Conservation (phyloP, 2,888 invertebrate species). For the Microctonus hyperodae region DNA sequence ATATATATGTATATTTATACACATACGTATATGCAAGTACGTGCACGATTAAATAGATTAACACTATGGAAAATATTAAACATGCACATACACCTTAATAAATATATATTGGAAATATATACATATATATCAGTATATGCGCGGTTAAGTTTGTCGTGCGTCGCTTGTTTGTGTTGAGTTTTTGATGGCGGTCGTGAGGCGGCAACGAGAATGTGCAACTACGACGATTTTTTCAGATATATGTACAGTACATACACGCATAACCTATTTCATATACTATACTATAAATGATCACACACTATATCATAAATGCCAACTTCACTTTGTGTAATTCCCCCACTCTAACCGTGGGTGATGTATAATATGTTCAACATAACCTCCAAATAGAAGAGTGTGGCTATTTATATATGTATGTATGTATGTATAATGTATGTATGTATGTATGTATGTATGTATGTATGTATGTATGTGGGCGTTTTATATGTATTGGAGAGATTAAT, state of each 20-base stretch:
- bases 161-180: constrained; percentile 1
- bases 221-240: neutral
- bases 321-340: neutral
- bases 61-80: no score
- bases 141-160: neutral
- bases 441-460: no score
- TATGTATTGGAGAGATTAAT: neutral
- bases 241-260: neutral
- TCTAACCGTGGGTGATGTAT: neutral
- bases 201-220: neutral
- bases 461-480: neutral
- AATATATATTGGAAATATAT: no score
- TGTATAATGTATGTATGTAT: no score
- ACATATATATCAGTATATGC: neutral
- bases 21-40: neutral
- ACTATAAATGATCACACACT: neutral
- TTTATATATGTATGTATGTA: neutral
- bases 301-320: neutral
- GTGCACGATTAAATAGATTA: no score
- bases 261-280: neutral
- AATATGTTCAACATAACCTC: neutral
- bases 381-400: neutral
- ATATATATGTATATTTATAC: neutral
- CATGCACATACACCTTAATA: no score
- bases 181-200: neutral